Evolutionary conservation across 2,888 invertebrate genomes (phyloP).

Genomic region (Argyra leucocephala): DNA sequence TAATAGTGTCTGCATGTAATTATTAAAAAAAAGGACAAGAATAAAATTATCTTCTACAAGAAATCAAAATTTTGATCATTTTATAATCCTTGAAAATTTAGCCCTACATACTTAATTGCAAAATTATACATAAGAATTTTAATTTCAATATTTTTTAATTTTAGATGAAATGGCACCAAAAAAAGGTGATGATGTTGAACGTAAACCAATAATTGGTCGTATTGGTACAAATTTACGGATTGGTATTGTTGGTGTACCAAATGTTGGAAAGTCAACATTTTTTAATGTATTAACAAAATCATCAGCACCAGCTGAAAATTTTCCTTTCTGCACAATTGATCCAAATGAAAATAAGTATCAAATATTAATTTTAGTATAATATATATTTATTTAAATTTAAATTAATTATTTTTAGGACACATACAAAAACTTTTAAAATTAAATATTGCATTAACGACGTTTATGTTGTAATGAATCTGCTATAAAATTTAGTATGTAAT

Average conservation of each 20-base stretch:
- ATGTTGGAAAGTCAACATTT: constrained; percentile 98
- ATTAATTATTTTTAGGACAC: not conserved
- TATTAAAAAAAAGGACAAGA: too few relatives aligned
- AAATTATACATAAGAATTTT: too few relatives aligned
- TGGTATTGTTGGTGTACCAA: constrained; percentile 93
- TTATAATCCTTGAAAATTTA: too few relatives aligned
- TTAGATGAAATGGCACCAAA: constrained; percentile 55
- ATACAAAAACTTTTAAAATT: too few relatives aligned
- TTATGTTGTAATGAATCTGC: too few relatives aligned
- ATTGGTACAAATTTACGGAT: constrained; percentile 93
- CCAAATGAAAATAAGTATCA: constrained; percentile 99
- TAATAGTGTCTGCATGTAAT: too few relatives aligned
- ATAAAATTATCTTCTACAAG: too few relatives aligned
- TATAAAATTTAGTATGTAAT: too few relatives aligned
- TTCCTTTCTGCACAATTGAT: constrained; percentile 99
- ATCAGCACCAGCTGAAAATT: constrained; percentile 95
- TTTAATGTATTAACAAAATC: constrained; percentile 99
- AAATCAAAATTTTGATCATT: too few relatives aligned
- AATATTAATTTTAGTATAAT: constrained; percentile 17
- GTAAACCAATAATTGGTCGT: constrained; percentile 84
- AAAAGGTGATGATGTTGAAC: constrained; percentile 82
- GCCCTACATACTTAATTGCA: too few relatives aligned
- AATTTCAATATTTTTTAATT: not conserved
- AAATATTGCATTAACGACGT: too few relatives aligned
- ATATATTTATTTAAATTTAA: constrained; percentile 9